Base-by-base conservation (phyloP, 2,888 invertebrate genomes). In the Cecidostiba fungosa region DNA sequence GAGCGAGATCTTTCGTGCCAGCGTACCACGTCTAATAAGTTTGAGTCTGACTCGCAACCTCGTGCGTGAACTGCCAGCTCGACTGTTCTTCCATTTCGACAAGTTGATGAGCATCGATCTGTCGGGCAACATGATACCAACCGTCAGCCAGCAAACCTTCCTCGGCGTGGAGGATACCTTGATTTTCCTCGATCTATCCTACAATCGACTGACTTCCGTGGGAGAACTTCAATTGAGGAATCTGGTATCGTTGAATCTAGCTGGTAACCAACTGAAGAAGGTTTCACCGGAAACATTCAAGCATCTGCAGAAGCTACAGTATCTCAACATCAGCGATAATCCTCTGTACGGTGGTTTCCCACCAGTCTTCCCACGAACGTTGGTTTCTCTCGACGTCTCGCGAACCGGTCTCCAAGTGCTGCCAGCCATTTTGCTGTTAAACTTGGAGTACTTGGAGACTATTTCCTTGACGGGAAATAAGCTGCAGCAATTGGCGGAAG, bases 31-130 rank as follows among this genome's bases (percentile, higher is more conserved):
- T 91, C 89, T 94, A 87, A 95, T 96, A 0, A 96, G 95, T n/a
- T 94, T 98, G 82, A 96, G 96, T 0, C 94, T 98, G 47, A 96
- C 97, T 0, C 95, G 97, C 87, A 98, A 98, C 93, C 96, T 98
- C 2, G 97, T 98, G 59, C 95, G 98, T 77, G 98, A 98, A 94
- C 94, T 98, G 85, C 98, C 98, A 0, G 92, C 96, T 0, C 96
- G 96, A 36, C 96, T 97, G 0, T 98, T 98, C 91, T 96, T 96
- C 90, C 96, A 96, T 92, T 97, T 97, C 91, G 96, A 96, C 91
- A 95, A 95, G 87, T 94, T 98, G 76, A 94, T 95, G 86, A 95
- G 95, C 88, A 94, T 98, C 87, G 97, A 98, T 91, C 94, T 98
- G 50, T 96, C 96, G 36, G 97, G 97, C 39, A 98, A 98, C 91